Percentiles rank a stretch among this genome's conserved stretches.
These are phyloP conservation scores for Vanessa tameamea DNA, from an alignment of 1,140 invertebrate genomes.

Conservation along the genomic window DNA sequence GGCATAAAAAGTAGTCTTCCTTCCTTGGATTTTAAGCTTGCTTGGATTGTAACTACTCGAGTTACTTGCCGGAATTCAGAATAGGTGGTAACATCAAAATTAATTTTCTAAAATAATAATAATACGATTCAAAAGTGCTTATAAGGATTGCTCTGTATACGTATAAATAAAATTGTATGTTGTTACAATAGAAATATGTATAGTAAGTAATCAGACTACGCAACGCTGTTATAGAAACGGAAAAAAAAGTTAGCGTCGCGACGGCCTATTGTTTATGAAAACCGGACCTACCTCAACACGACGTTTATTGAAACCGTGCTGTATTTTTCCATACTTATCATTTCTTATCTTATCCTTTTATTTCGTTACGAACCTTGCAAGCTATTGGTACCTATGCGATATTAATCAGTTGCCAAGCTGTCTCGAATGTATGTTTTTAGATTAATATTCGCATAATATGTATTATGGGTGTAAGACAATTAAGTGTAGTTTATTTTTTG, in stretches of 20 bases:
- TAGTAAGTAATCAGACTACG: slow-evolving; percentile 2
- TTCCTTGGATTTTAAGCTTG: no score
- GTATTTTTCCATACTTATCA: slow-evolving; percentile 52
- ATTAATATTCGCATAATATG: neutral
- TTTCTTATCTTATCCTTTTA: slow-evolving; percentile 49
- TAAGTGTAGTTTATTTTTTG: no score
- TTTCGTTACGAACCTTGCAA: neutral
- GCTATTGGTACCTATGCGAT: neutral
- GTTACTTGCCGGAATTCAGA: no score
- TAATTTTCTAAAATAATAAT: no score
- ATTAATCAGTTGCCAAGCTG: slow-evolving; percentile 3
- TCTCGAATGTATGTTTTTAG: neutral
- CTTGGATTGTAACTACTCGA: no score
- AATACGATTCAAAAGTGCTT: no score
- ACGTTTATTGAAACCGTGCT: slow-evolving; percentile 32
- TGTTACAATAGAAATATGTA: neutral
- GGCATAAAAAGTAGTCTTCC: no score
- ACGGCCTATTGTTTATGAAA: slow-evolving; percentile 43
- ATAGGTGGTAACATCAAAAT: no score
- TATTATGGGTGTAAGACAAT: no score
- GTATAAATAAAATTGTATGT: no score
- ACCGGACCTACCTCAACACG: slow-evolving; percentile 61
- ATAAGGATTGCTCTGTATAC: no score
- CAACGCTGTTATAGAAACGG: neutral
- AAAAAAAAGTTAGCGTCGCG: slow-evolving; percentile 32